Evolutionary conservation across 1,140 invertebrate species (phyloP), one percentile per base, ranked within the genome.

Genomic region (Eurytemora carolleeae): DNA sequence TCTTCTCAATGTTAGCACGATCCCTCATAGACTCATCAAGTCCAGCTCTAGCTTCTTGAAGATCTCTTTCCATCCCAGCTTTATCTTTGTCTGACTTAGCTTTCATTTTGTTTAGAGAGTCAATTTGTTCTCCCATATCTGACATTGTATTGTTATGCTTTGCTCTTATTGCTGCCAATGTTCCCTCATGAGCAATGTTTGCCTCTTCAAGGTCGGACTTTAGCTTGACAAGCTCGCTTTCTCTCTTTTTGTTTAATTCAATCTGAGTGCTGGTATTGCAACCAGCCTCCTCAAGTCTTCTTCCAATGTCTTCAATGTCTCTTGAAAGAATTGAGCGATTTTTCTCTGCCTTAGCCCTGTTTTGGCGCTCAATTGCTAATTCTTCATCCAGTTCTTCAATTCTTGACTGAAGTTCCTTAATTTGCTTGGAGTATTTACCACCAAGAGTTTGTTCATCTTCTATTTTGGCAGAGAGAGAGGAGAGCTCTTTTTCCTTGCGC

Each of bases 101-200:
- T 79, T 97, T 98, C 71, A 91, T 81, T 76, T 98, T 99, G 82
- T 98, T 96, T 70, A 98, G 83, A 73, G 96, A 91, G 77, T 98
- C 95, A 72, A 98, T 89, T 78, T 98, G 94, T 77, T 99, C 95
- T 68, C 90, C 87, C 84, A 99, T 91, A 76, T 97, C 92, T 67
- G 87, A 83, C 69, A 96, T 88, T 70, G 91, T 87, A 77, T 98
- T 95, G 74, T 97, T 96, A 80, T 98, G 90, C 82, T 98, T 98
- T 83, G 98, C 98, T 75, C 94, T 85, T 67, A 98, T 80, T 73
- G 86, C 87, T 67, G 87, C 84, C 67, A 97, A 79, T 66, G 90
- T 88, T 64, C 88, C 83, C 76, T 99, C 95, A 73, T 98, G 93
- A 75, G 97, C 93, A 73, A 98, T 90, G 78, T 96, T 95, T 69